These are phyloP conservation scores for Onthophagus taurus DNA, from an alignment of 1,140 invertebrate genomes.

Conservation along the genomic window DNA sequence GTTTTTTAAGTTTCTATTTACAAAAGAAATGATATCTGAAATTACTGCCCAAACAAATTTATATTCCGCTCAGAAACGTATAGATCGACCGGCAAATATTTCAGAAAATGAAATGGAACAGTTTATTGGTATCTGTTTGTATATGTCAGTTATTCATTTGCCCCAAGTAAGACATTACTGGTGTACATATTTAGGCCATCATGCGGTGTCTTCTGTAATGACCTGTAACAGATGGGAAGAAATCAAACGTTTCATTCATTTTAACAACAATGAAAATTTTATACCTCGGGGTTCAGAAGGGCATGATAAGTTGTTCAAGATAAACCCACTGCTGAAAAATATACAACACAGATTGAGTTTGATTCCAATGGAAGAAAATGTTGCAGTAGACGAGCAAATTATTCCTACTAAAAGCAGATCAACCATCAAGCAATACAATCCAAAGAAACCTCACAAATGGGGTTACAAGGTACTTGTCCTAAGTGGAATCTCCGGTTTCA, in stretches of 20 bases:
- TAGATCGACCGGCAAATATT: conserved; percentile 21
- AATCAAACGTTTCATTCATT: conserved; percentile 29
- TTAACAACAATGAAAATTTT: conserved; percentile 23
- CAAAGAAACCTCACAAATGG: conserved; percentile 33
- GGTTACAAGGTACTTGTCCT: conserved; percentile 31
- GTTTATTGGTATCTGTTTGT: conserved; percentile 25
- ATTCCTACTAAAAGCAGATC: conserved; percentile 29
- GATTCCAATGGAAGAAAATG: conserved; percentile 27
- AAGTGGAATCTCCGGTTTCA: conserved; percentile 30
- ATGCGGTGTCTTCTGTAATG: conserved; percentile 21
- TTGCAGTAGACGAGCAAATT: conserved; percentile 32
- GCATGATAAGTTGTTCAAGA: no score
- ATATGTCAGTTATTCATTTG: conserved; percentile 21
- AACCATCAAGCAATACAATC: conserved; percentile 26
- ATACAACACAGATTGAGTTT: conserved; percentile 18
- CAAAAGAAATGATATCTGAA: no score
- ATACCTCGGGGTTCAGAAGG: no score
- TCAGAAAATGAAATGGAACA: conserved; percentile 24
- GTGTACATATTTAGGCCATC: conserved; percentile 19
- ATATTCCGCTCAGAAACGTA: conserved; percentile 10
- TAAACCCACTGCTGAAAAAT: no score
- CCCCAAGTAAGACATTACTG: conserved; percentile 22
- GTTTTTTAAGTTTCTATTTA: no score
- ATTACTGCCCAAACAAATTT: conserved; percentile 16
- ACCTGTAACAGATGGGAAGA: conserved; percentile 25